Evolutionary conservation across 2,113 vertebrate genomes (phyloP), one percentile per base, ranked within the genome.

Genomic region (Lycaon pictus): DNA sequence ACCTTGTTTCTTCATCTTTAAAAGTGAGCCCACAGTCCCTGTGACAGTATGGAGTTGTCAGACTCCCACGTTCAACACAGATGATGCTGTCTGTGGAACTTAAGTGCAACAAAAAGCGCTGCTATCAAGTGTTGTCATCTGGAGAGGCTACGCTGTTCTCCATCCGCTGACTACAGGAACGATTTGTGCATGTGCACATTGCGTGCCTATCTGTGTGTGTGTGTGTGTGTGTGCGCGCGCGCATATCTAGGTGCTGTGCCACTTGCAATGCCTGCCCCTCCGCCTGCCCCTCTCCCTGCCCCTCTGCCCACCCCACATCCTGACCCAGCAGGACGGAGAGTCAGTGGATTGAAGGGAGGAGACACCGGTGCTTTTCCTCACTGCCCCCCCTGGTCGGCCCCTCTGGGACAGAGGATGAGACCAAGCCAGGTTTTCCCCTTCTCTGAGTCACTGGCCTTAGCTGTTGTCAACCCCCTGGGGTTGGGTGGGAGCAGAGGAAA

Each of bases 161-260:
- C 16, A 3, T 58, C 27, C 1, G 3, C 76, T 29, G 53, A 51
- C 77, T 58, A 48, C 71, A 56, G 27, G 77, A n/a, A 35, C 22
- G 3, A 17, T 48, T 37, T 37, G 74, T 43, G 27, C 3, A 27
- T 1, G 9, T 43, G 35, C 69, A 12, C 3, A 0, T 12, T 35
- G 25, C 43, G 0, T 23, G 7, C 43, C 7, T 72, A 12, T 74
- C 25, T 72, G 35, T 43, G 20, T 48, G 22, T 48, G 22, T 55
- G 29, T 58, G 9, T 2, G 0, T 7, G 4, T 10, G 16, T 53
- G 10, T 19, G 43, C 5, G 10, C 22, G 2, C 32, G 17, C 7
- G 7, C 80, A 7, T 13, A 7, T 9, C 69, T 60, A 56, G 43
- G n/a, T 11, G 55, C 51, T 56, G 4, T 43, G 17, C 51, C 19